Evolutionary conservation across 2,113 vertebrate species (phyloP).

Genomic region (Azemiops feae): DNA sequence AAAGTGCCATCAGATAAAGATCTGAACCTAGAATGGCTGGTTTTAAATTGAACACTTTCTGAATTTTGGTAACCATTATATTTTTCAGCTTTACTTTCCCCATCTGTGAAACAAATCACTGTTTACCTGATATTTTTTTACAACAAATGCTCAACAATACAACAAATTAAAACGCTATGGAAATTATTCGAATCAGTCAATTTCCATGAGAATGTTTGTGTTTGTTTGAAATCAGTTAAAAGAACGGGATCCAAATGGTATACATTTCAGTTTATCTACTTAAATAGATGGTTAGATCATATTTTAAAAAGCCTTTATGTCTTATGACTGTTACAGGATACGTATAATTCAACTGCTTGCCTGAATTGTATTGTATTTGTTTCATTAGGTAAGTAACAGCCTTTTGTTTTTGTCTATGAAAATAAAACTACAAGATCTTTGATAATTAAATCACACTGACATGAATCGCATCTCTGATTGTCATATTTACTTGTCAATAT

Average conservation of each 20-base stretch:
- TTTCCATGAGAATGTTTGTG: background rate
- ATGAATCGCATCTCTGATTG: background rate
- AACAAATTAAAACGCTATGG: background rate
- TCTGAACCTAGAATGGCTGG: background rate
- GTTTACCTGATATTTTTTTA: background rate
- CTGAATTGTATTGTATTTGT: background rate
- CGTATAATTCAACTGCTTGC: constrained; percentile 1
- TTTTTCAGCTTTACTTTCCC: background rate
- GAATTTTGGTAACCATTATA: background rate
- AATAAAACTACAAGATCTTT: background rate
- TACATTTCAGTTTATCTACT: background rate
- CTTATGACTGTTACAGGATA: constrained; percentile 4
- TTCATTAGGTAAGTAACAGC: background rate
- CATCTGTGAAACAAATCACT: background rate
- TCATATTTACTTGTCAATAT: constrained; percentile 82
- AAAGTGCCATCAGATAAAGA: background rate
- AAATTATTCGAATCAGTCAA: background rate
- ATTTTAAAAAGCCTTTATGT: background rate
- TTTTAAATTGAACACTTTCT: background rate
- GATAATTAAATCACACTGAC: background rate
- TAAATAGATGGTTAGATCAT: background rate
- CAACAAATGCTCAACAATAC: background rate
- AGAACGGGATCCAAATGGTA: background rate
- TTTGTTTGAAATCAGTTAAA: background rate
- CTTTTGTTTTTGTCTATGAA: background rate